phyloP scores from a whole-genome alignment of 1,140 invertebrate genomes.

The Oryzaephilus surinamensis region DNA sequence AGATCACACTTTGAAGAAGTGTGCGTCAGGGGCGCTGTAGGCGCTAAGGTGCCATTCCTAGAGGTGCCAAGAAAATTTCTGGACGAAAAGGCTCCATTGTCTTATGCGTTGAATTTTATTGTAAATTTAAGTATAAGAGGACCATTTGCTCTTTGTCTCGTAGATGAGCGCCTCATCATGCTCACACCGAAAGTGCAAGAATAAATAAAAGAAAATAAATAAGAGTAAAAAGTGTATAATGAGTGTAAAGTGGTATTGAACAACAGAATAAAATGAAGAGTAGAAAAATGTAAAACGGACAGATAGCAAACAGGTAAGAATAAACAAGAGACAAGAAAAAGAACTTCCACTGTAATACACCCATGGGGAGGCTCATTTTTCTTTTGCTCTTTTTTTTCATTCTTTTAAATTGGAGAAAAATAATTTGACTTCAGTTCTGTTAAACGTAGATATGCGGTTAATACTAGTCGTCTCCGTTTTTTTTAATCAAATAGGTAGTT shows the following conservation, averaged over 20 bases:
- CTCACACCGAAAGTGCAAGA: too few relatives aligned
- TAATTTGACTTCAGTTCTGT: slow-evolving; percentile 3
- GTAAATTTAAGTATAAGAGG: slow-evolving; percentile 26
- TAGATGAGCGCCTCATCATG: too few relatives aligned
- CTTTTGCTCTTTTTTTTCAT: slow-evolving; percentile 36
- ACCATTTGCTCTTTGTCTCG: too few relatives aligned
- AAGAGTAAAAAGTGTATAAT: too few relatives aligned
- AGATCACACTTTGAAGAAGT: slow-evolving; percentile 25
- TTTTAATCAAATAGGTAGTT: slow-evolving; percentile 1
- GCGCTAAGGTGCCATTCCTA: slow-evolving; percentile 26
- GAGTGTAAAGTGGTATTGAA: too few relatives aligned
- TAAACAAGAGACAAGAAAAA: too few relatives aligned
- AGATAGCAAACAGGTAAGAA: too few relatives aligned
- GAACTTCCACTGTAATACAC: too few relatives aligned
- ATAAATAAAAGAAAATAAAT: too few relatives aligned
- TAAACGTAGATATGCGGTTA: slow-evolving; percentile 3
- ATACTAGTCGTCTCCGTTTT: slow-evolving; percentile 2
- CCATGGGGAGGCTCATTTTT: too few relatives aligned
- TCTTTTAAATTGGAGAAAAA: slow-evolving; percentile 8
- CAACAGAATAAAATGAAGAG: too few relatives aligned
- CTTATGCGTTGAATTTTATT: slow-evolving; percentile 14
- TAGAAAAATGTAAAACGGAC: too few relatives aligned
- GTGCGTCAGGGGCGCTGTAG: slow-evolving; percentile 29
- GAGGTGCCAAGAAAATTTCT: slow-evolving; percentile 17
- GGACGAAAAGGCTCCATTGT: slow-evolving; percentile 18